These are phyloP conservation scores for Mythimna vitellina DNA, from an alignment of 2,888 invertebrate genomes.

Conservation along the genomic window DNA sequence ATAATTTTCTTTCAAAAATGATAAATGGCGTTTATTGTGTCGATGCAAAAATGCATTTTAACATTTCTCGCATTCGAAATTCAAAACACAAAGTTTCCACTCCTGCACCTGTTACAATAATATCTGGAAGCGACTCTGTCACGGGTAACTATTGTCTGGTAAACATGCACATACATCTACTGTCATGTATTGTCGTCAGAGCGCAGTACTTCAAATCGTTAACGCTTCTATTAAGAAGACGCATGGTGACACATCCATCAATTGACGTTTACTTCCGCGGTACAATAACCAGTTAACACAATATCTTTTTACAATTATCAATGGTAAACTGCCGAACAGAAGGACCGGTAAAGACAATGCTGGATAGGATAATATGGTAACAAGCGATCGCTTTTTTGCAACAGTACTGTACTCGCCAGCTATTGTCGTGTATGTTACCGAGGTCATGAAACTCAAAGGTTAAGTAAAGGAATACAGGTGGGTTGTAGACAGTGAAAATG, in stretches of 20 bases:
- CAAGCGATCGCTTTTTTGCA: too few species aligned
- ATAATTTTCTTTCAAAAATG: slow-evolving; percentile 12
- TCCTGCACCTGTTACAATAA: slow-evolving; percentile 40
- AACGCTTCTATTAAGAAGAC: slow-evolving; percentile 20
- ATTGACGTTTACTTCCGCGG: slow-evolving; percentile 54
- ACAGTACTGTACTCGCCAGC: too few species aligned
- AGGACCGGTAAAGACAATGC: slow-evolving; percentile 16
- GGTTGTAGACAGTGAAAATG: too few species aligned
- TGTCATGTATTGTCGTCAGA: slow-evolving; percentile 25
- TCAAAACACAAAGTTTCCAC: slow-evolving; percentile 5
- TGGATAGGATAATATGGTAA: too few species aligned
- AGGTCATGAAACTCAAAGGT: too few species aligned
- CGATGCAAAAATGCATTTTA: slow-evolving; percentile 24
- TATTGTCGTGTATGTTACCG: too few species aligned
- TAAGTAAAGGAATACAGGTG: too few species aligned
- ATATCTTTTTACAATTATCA: slow-evolving; percentile 4
- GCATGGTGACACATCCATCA: slow-evolving; percentile 46
- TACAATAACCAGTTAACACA: slow-evolving; percentile 50
- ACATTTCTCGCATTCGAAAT: slow-evolving; percentile 6
- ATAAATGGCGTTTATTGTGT: slow-evolving; percentile 36
- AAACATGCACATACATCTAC: slow-evolving; percentile 44
- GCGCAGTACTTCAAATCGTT: slow-evolving; percentile 37
- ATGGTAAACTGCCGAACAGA: slow-evolving; percentile 17
- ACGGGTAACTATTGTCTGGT: slow-evolving; percentile 28
- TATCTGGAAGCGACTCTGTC: slow-evolving; percentile 34